Evolutionary conservation across 2,113 vertebrate species (phyloP).

Genomic region (Cairina moschata): DNA sequence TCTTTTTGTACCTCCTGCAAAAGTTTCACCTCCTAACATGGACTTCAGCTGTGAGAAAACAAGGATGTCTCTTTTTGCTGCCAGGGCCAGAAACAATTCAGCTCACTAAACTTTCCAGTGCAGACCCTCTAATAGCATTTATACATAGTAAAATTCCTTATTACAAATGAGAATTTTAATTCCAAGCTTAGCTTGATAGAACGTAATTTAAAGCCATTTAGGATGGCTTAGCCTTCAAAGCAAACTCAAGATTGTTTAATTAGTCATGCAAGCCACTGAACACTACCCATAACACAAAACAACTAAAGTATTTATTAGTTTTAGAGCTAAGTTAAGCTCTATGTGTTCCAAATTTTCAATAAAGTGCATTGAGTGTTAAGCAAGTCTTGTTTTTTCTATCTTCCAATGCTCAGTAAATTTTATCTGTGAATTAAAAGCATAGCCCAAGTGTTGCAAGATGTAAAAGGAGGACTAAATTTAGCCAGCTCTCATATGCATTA

Average conservation of each 20-base stretch:
- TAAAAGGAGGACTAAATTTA: conserved; percentile 20
- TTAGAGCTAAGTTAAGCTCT: conserved; percentile 62
- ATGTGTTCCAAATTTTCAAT: conserved; percentile 64
- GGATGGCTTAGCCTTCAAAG: conserved; percentile 77
- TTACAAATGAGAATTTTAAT: conserved; percentile 73
- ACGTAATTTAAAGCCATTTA: conserved; percentile 77
- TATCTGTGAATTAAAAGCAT: conserved; percentile 43
- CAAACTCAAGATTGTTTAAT: conserved; percentile 74
- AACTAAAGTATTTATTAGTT: conserved; percentile 73
- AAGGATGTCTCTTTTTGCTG: background rate
- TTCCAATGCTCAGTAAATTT: conserved; percentile 67
- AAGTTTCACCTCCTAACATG: background rate
- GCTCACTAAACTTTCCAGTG: conserved; percentile 34
- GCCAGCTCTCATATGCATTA: background rate
- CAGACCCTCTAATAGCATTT: conserved; percentile 39
- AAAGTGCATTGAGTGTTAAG: conserved; percentile 65
- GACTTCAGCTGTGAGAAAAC: background rate
- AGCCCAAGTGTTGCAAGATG: background rate
- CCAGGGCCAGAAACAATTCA: background rate
- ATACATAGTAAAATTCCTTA: conserved; percentile 66
- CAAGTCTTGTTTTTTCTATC: conserved; percentile 61
- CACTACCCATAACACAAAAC: conserved; percentile 60
- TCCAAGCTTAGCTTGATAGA: conserved; percentile 72
- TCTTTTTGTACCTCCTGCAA: accelerated
- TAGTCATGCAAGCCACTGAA: conserved; percentile 71